phyloP scores from a whole-genome alignment of 1,140 invertebrate genomes.

The Tribolium madens region DNA sequence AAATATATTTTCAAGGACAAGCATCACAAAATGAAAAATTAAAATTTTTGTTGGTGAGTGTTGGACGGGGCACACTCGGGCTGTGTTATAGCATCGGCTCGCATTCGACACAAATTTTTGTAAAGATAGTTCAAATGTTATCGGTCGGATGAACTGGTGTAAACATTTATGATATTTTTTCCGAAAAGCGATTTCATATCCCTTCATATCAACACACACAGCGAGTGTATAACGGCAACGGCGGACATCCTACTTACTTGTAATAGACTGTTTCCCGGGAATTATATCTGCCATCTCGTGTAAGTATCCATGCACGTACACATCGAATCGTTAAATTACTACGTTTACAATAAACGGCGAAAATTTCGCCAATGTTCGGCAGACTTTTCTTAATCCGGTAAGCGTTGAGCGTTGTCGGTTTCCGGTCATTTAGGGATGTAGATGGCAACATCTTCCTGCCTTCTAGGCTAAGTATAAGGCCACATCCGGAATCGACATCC shows the following conservation, averaged over 20 bases:
- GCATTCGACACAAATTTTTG: slow-evolving; percentile 15
- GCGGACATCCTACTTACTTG: slow-evolving; percentile 64
- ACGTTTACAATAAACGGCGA: slow-evolving; percentile 12
- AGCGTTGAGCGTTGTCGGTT: slow-evolving; percentile 3
- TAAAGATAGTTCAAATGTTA: slow-evolving; percentile 43
- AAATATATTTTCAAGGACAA: too few species aligned
- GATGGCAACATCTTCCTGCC: slow-evolving; percentile 44
- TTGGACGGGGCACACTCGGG: too few species aligned
- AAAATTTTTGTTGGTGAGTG: too few species aligned
- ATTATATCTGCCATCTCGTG: slow-evolving; percentile 59
- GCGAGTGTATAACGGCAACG: slow-evolving; percentile 49
- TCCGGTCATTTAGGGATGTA: slow-evolving; percentile 43
- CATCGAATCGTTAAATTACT: slow-evolving; percentile 27
- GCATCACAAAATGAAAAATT: too few species aligned
- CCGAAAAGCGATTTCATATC: slow-evolving; percentile 39
- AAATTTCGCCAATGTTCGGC: neutral
- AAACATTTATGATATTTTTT: slow-evolving; percentile 44
- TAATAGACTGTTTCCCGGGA: slow-evolving; percentile 64
- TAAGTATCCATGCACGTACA: slow-evolving; percentile 48
- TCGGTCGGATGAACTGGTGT: slow-evolving; percentile 40
- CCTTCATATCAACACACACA: slow-evolving; percentile 35
- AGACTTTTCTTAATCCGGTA: neutral
- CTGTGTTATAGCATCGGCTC: neutral
- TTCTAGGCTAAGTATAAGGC: slow-evolving; percentile 44
- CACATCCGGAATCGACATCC: slow-evolving; percentile 43